Base-by-base conservation (phyloP, 2,797 vertebrate species). In the Eidolon dupreanum region DNA sequence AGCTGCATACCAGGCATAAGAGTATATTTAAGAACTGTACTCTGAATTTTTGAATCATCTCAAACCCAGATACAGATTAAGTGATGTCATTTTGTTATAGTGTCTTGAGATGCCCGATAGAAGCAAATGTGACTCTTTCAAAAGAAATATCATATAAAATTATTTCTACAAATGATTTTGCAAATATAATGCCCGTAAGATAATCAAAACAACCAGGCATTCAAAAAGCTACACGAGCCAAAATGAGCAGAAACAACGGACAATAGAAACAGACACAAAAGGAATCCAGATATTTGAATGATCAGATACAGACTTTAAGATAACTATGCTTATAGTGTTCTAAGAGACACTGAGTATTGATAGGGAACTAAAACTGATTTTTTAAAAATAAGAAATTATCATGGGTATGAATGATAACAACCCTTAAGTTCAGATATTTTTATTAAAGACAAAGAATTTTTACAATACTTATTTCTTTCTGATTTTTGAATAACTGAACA, bases 121-220 rank as follows among this genome's bases (percentile, higher is more conserved):
- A 71, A 28, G 36, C 7, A 75, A 77, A 88, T 33, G 8, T 51
- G 65, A 75, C n/a, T 43, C 59, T 83, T 70, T 88, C 5, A n/a
- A 43, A 83, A 75, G n/a, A 36, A 77, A 51, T 26, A 55, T 1
- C 70, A 61, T 19, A 90, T 46, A 41, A 75, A 86, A 43, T 28
- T 61, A 68, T 70, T 93, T 81, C 66, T 93, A 66, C 8, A 86
- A 90, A 57, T 88, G 31, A 88, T 38, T 93, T 24, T 93, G 22
- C 49, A 93, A 90, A 84, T 63, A 55, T 28, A 74, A 66, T 33
- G n/a, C 16, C 8, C 16, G 61, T 33, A 51, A 83, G 12, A 53
- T 70, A 90, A 79, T 63, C 28, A 75, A 90, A 75, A 90, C 17
- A 74, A 68, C 1, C 33, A 87, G 26, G 36, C 51, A 82, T 43